Evolutionary conservation across 2,888 invertebrate genomes (phyloP).

Genomic region (Beris chalybata): DNA sequence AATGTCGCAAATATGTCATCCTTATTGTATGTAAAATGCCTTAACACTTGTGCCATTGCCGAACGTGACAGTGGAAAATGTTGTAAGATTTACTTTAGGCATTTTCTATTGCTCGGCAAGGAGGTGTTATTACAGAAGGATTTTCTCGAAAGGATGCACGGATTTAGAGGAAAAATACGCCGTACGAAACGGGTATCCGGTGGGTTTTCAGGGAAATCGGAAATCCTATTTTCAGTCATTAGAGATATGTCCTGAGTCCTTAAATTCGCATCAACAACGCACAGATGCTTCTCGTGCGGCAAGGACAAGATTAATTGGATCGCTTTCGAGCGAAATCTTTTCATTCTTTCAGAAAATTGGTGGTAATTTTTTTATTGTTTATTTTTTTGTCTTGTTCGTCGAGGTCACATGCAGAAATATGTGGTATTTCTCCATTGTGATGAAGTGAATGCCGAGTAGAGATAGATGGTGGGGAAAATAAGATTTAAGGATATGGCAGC

Average conservation of each 20-base stretch:
- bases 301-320: conserved; percentile 17
- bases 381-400: too few relatives aligned
- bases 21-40: conserved; percentile 21
- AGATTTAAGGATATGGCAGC: too few relatives aligned
- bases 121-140: conserved; percentile 12
- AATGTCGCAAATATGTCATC: conserved; percentile 24
- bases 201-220: conserved; percentile 3
- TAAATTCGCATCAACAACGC: background rate
- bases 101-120: conserved; percentile 10
- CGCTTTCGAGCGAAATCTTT: conserved; percentile 16
- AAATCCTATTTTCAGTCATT: background rate
- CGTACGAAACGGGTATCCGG: too few relatives aligned
- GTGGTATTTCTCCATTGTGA: too few relatives aligned
- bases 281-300: background rate
- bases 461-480: too few relatives aligned
- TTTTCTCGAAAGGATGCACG: conserved; percentile 12
- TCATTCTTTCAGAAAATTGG: conserved; percentile 23
- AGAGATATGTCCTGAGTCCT: conserved; percentile 6
- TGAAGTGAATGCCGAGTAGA: too few relatives aligned
- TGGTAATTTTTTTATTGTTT: conserved; percentile 4
- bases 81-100: conserved; percentile 16
- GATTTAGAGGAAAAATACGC: conserved; percentile 12
- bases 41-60: conserved; percentile 18
- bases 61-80: conserved; percentile 11
- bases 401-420: too few relatives aligned